Evolutionary conservation across 2,113 vertebrate genomes (phyloP), one percentile per base, ranked within the genome.

Genomic region (Laterallus jamaicensis): DNA sequence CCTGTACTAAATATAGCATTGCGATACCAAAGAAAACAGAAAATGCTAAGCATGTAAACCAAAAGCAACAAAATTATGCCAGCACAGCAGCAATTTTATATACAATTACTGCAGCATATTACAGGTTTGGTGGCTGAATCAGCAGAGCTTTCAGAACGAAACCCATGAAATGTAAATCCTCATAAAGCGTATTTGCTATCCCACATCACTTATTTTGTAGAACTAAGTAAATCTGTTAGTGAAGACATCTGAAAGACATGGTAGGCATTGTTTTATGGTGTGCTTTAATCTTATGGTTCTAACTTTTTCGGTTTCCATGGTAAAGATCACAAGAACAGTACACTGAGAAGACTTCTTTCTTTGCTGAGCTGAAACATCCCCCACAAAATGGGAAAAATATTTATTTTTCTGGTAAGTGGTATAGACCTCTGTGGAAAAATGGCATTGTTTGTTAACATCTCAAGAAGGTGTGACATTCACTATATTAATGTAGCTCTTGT

Each of bases 121-220:
- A 93, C 80, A 91, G 80, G 80, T 93, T 94, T 94, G 54, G 66
- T 87, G 82, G 88, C 93, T 96, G 95, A 97, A 91, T 96, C 93
- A 92, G 88, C 96, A 95, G 83, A 93, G 58, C 31, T 83, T 94
- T 86, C 67, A 62, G 62, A 96, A 88, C 66, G 42, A 95, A 95
- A 87, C 28, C 58, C 80, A 79, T 62, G 56, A 94, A 90, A 90
- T 58, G 19, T 47, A 92, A 93, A 90, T 84, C 54, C 76, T 28
- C 0, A 0, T 40, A 76, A 71, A 66, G n/a, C 40, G 82, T 83
- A 69, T 81, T 89, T 86, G 39, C 35, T 76, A 40, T 75, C 21
- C 81, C 67, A 78, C 62, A 89, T 28, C 1, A 1, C 31, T 84
- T 86, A 84, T 82, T 92, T 94, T 92, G 62, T 76, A 79, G 35